Evolutionary conservation across 2,113 vertebrate genomes (phyloP).

Genomic region (Furnarius figulus): DNA sequence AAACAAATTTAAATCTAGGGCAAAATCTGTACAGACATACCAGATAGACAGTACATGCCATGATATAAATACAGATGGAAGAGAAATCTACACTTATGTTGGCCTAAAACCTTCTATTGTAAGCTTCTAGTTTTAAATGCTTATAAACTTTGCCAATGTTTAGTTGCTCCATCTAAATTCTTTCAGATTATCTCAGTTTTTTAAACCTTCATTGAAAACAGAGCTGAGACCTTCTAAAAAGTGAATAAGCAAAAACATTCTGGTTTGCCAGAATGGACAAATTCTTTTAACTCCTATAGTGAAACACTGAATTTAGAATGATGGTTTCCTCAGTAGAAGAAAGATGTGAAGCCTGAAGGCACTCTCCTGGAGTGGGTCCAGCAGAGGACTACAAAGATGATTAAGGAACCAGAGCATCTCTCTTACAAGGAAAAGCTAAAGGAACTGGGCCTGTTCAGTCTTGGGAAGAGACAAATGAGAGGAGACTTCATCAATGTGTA

Average conservation of each 20-base stretch:
- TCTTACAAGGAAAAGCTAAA: background rate
- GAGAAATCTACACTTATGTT: conserved; percentile 14
- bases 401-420: background rate
- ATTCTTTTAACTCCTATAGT: background rate
- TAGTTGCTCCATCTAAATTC: background rate
- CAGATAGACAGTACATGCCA: background rate
- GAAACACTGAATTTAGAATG: background rate
- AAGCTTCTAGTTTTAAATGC: background rate
- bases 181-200: background rate
- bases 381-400: background rate
- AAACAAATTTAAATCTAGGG: background rate
- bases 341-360: background rate
- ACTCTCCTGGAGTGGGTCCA: background rate
- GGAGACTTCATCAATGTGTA: background rate
- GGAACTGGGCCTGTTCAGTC: background rate
- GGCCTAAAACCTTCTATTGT: background rate
- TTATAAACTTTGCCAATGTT: background rate
- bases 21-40: background rate
- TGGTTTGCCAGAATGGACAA: background rate
- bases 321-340: background rate
- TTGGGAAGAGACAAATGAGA: background rate
- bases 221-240: background rate
- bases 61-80: conserved; percentile 35
- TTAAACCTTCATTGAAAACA: background rate
- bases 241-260: background rate